phyloP scores from a whole-genome alignment of 2,113 vertebrate species.

The Scolopax mira region DNA sequence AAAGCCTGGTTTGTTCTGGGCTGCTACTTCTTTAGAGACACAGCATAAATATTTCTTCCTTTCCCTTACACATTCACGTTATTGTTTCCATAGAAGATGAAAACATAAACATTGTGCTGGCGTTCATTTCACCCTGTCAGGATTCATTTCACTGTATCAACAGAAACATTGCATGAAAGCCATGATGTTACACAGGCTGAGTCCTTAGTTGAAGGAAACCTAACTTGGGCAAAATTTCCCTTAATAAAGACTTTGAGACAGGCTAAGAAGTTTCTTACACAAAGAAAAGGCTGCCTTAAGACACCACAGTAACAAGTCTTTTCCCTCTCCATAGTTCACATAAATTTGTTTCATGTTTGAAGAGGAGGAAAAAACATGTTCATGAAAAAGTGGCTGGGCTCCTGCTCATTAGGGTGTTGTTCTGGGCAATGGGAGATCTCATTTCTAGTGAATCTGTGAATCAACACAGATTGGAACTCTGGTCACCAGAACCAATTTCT shows the following conservation, averaged over 20 bases:
- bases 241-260: not conserved
- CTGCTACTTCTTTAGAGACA: not conserved
- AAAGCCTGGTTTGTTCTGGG: not conserved
- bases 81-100: not conserved
- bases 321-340: not conserved
- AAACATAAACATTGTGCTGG: not conserved
- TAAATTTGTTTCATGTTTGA: not conserved
- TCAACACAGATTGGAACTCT: not conserved
- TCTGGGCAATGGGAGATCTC: not conserved
- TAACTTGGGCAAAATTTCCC: not conserved
- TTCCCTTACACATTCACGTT: not conserved
- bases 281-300: not conserved
- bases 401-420: not conserved
- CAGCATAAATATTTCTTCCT: not conserved
- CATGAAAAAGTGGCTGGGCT: accelerated
- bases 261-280: not conserved
- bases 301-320: not conserved
- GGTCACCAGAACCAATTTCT: not conserved
- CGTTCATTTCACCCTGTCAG: not conserved
- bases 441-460: not conserved
- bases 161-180: not conserved
- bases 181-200: not conserved
- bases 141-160: not conserved
- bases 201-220: not conserved
- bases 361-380: not conserved